Conservation (phyloP, 2,888 invertebrate genomes). For the Scaptomyza flava region DNA sequence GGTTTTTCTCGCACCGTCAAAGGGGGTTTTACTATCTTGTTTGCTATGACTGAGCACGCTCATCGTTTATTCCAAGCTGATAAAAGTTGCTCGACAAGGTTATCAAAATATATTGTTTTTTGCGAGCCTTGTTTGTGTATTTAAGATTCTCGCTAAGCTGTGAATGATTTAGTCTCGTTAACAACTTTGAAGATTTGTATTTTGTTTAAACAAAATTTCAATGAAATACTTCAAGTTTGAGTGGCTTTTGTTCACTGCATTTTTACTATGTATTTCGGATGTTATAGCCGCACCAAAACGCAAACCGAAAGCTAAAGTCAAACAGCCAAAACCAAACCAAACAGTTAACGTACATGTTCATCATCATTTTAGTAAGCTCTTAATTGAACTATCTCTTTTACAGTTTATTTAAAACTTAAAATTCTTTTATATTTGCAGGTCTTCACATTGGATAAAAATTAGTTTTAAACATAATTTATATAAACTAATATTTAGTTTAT, state of each 20-base stretch:
- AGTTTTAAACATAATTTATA: neutral
- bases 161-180: conserved; percentile 19
- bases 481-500: neutral
- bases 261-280: conserved; percentile 33
- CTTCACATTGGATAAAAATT: conserved; percentile 53
- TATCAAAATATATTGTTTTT: conserved; percentile 11
- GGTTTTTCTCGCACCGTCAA: neutral
- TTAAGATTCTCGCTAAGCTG: conserved; percentile 24
- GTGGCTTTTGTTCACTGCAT: conserved; percentile 38
- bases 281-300: conserved; percentile 49
- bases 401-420: neutral
- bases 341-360: conserved; percentile 55
- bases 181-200: neutral
- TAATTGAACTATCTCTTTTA: too few relatives aligned
- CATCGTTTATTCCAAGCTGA: conserved; percentile 39
- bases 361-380: conserved; percentile 59
- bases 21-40: conserved; percentile 43
- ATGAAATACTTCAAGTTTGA: conserved; percentile 62
- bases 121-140: conserved; percentile 3
- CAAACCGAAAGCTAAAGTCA: conserved; percentile 19
- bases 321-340: conserved; percentile 27
- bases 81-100: conserved; percentile 30
- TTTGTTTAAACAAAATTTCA: neutral
- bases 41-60: conserved; percentile 14
- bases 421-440: conserved; percentile 39